A percentile compares a stretch with the other conserved stretches of the same genome.
phyloP scores from a whole-genome alignment of 2,797 vertebrate species.

The Helarctos malayanus region DNA sequence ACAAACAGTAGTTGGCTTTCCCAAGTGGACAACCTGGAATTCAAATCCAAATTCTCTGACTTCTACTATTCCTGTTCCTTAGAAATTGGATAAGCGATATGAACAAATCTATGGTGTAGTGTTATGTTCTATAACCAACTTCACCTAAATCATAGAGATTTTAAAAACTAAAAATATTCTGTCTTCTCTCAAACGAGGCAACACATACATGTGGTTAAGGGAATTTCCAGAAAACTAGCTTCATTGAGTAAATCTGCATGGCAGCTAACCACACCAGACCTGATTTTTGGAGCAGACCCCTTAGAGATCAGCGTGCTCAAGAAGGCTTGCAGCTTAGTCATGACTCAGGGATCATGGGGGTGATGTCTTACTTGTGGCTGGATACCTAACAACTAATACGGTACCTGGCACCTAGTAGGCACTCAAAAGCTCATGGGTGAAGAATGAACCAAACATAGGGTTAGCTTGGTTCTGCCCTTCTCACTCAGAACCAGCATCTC shows the following conservation, averaged over 20 bases:
- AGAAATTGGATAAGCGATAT: neutral
- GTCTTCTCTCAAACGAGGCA: neutral
- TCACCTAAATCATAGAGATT: neutral
- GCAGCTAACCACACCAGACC: neutral
- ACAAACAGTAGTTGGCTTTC: neutral
- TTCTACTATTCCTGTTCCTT: neutral
- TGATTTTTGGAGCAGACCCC: neutral
- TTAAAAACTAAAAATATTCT: slow-evolving; percentile 7
- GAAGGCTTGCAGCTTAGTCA: neutral
- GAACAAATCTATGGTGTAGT: neutral
- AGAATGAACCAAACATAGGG: neutral
- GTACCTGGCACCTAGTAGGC: neutral
- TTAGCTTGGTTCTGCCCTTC: neutral
- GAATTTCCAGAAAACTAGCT: neutral
- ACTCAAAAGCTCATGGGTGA: neutral
- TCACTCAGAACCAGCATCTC: neutral
- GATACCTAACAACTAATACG: neutral
- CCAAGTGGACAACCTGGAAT: neutral
- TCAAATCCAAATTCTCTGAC: neutral
- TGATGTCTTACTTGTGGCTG: neutral
- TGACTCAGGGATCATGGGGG: neutral
- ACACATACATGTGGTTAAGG: neutral
- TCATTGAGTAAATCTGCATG: neutral
- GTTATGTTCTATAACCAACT: neutral
- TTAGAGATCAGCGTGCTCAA: neutral